Evolutionary conservation across 2,113 vertebrate species (phyloP).

Genomic region (Polypterus senegalus): DNA sequence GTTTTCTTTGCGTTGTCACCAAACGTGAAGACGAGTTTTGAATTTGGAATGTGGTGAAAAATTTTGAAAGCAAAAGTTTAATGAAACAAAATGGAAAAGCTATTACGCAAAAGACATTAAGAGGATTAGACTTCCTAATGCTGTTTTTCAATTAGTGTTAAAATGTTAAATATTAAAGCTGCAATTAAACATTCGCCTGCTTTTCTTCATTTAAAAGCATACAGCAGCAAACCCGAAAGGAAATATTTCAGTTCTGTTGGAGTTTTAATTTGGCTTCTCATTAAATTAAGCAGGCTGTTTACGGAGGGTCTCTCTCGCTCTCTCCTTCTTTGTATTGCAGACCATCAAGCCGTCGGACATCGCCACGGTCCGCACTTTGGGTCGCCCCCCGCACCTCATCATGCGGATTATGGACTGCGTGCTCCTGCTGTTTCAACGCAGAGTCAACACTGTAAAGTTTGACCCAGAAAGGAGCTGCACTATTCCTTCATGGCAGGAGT

Average conservation of each 20-base stretch:
- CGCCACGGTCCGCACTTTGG: slow-evolving; percentile 79
- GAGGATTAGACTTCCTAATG: not conserved
- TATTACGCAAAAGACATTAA: too few relatives aligned
- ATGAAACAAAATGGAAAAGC: too few relatives aligned
- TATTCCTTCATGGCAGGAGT: slow-evolving; percentile 84
- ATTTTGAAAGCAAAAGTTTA: too few relatives aligned
- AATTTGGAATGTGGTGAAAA: too few relatives aligned
- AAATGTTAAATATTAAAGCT: not conserved
- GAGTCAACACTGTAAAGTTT: slow-evolving; percentile 62
- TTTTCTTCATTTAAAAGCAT: too few relatives aligned
- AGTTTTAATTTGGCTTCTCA: not conserved
- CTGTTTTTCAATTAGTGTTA: not conserved
- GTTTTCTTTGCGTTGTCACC: not conserved
- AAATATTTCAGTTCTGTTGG: too few relatives aligned
- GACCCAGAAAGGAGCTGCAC: slow-evolving; percentile 69
- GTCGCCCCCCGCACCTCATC: slow-evolving; percentile 85
- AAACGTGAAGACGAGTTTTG: not conserved
- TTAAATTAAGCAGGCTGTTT: not conserved
- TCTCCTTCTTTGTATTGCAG: slow-evolving; percentile 32
- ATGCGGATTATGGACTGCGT: slow-evolving; percentile 98
- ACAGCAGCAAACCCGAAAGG: too few relatives aligned
- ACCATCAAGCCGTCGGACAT: slow-evolving; percentile 91
- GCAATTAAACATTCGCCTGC: not conserved
- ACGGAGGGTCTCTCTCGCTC: slow-evolving; percentile 2
- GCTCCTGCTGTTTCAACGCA: slow-evolving; percentile 79